Base-by-base conservation (phyloP, 2,113 vertebrate genomes). In the Mus spicilegus region DNA sequence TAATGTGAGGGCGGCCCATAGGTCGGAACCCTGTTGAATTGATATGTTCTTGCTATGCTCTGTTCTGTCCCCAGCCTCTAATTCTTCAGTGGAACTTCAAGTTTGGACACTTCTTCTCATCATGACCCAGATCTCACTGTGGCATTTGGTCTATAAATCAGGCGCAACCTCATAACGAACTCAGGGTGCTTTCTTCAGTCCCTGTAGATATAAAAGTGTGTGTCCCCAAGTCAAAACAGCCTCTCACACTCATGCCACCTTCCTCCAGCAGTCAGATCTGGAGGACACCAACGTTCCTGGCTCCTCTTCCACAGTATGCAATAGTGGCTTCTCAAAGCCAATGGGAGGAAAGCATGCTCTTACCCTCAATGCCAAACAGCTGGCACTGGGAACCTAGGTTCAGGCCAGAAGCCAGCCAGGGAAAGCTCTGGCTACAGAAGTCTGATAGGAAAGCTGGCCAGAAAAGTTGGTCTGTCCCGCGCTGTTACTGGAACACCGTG, bases 191-290 rank as follows among this genome's bases (percentile, higher is more conserved):
- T 94, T 94, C 98, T 98, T n/a, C 94, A 95, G 92, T 51, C 97
- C 97, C 97, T 93, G 91, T 99, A 99, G 98, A 97, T 85, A 95
- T 97, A 96, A 98, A 97, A 95, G 95, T 97, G 96, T 97, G 98
- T 97, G 96, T 93, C 97, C 97, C 94, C 56, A 81, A 97, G 91
- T 96, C 95, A 76, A 87, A 91, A 76, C 95, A 96, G 36, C 87
- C 39, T 70, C 88, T 94, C 85, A 61, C 17, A 51, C 51, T 30
- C 42, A 61, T 12, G 17, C 72, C 85, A 17, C 92, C 76, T 94
- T 77, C 87, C 93, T 89, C 94, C 12, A 26, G n/a, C 0, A 9
- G 73, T 72, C 92, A 56, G n/a, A 80, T 63, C 73, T 33, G 20
- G 93, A 90, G 93, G 56, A 11, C 63, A 77, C 69, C 33, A 51